Conservation (phyloP, 2,113 vertebrate species). For the Puffinus mauretanicus region DNA sequence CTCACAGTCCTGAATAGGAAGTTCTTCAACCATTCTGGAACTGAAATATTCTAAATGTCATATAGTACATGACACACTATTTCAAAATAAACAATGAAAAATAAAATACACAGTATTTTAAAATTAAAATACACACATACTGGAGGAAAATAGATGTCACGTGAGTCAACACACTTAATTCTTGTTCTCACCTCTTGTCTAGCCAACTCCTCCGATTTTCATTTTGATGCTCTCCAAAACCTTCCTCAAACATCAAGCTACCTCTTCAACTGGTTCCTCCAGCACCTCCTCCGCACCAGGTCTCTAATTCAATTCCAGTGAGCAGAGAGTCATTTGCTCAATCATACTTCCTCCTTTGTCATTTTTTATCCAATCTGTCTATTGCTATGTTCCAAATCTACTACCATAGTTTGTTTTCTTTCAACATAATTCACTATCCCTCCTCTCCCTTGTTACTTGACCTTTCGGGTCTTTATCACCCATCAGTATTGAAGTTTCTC, state of each 20-base stretch:
- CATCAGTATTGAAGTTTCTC: not conserved
- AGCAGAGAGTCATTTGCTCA: not conserved
- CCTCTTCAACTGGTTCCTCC: not conserved
- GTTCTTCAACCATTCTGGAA: not conserved
- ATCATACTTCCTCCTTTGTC: not conserved
- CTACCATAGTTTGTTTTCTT: not conserved
- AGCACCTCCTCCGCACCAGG: not conserved
- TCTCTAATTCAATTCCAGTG: not conserved
- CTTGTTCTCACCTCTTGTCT: not conserved
- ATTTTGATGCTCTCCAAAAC: not conserved
- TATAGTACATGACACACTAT: not conserved
- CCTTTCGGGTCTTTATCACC: not conserved
- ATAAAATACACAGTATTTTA: not conserved
- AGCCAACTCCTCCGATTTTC: not conserved
- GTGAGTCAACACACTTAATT: not conserved
- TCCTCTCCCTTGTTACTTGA: not conserved
- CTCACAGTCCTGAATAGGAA: not conserved
- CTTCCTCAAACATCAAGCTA: not conserved
- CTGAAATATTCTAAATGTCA: not conserved
- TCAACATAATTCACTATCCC: not conserved
- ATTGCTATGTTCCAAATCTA: not conserved
- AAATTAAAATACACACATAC: not conserved
- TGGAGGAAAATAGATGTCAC: not conserved
- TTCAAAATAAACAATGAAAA: not conserved
- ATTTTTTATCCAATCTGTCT: not conserved